Percentiles rank a stretch among this genome's conserved stretches.
These are phyloP conservation scores for Acanthiza pusilla DNA, from an alignment of 2,797 vertebrate species.

Conservation along the genomic window DNA sequence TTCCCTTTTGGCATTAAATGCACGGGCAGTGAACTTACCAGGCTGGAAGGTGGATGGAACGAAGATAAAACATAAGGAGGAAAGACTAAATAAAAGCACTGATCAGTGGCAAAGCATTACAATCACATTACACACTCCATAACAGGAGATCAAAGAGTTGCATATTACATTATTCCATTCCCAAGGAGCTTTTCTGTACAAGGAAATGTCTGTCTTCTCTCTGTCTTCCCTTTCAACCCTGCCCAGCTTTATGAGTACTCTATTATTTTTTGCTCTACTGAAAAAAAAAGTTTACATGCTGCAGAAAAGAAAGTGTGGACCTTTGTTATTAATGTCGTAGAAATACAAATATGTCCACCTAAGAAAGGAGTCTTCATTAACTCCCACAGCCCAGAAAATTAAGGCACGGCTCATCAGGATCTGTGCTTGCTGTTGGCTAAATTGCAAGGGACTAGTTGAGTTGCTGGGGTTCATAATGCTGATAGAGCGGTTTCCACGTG, in stretches of 20 bases:
- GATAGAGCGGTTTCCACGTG: constrained; percentile 83
- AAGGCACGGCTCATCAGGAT: constrained; percentile 84
- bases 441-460: constrained; percentile 81
- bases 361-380: constrained; percentile 83
- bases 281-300: constrained; percentile 60
- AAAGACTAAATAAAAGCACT: neutral
- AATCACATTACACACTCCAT: neutral
- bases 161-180: neutral
- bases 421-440: constrained; percentile 75
- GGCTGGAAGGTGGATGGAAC: neutral
- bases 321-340: constrained; percentile 82
- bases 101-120: neutral
- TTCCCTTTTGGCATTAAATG: constrained; percentile 37
- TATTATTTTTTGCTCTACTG: neutral
- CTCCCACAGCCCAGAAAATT: constrained; percentile 84
- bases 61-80: neutral
- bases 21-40: neutral
- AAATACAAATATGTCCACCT: constrained; percentile 85
- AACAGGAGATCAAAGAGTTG: neutral
- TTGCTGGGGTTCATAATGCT: constrained; percentile 82
- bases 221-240: neutral
- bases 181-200: neutral
- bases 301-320: constrained; percentile 62
- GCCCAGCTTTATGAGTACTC: neutral
- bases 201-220: neutral